Base-by-base conservation (phyloP, 2,797 vertebrate species). In the Siniperca obscura region DNA sequence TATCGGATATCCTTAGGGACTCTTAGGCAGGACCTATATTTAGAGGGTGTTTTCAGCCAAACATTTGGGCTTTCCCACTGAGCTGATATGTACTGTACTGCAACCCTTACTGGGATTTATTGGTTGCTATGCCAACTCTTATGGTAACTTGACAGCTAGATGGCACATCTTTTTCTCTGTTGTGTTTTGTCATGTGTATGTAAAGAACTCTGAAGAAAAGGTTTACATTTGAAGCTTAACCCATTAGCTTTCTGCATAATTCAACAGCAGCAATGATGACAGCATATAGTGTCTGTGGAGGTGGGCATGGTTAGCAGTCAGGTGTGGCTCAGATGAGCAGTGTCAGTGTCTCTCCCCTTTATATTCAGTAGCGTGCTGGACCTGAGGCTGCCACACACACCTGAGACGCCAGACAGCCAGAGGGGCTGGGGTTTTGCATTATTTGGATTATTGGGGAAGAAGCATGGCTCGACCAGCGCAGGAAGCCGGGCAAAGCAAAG, bases 121-220 rank as follows among this genome's bases (percentile, higher is more conserved):
- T 53, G 76, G 75, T 81, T 85, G 75, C 78, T 73, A 81, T 90
- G 73, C 72, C 80, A 82, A 87, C 83, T 66, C 55, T 62, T 62
- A 55, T 6, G 42, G 38, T 64, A 67, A 78, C 55, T 19, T 66
- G 22, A n/a, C 53, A 64, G 61, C 19, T 42, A 55, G 61, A 50
- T 65, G 42, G 19, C 4, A 46, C 40, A 8, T 48, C 3, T 11
- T 13, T 17, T 16, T 10, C 25, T 72, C 44, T 77, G 11, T 21
- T 30, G 4, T 53, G 34, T 30, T 61, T 25, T 46, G n/a, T 40
- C 64, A 50, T 30, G 10, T 64, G 42, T 27, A 21, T 46, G 56
- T 59, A 52, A 67, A 64, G 27, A 50, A 34, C n/a, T 36, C 1
- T 2, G 27, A 40, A 16, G 27, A n/a, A 27, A 57, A 46, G n/a